phyloP scores from a whole-genome alignment of 2,113 vertebrate genomes.

The Toxotes chatareus region DNA sequence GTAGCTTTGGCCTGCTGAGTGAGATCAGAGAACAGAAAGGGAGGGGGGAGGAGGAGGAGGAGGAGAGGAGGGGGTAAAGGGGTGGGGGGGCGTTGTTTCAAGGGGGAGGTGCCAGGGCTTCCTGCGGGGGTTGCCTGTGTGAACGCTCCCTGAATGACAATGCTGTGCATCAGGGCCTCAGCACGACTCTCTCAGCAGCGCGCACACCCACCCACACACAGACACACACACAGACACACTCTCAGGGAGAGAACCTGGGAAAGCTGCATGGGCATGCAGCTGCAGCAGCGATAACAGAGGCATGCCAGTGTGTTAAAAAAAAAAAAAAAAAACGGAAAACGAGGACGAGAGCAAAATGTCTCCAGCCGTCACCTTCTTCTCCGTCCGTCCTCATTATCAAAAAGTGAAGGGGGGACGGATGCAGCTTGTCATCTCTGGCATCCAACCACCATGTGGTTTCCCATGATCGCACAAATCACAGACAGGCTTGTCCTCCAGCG shows the following conservation, averaged over 20 bases:
- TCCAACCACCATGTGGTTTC: constrained; percentile 30
- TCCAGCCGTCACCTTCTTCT: constrained; percentile 19
- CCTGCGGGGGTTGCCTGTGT: constrained; percentile 81
- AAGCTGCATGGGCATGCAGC: constrained; percentile 57
- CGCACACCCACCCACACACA: constrained; percentile 36
- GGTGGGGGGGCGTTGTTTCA: constrained; percentile 33
- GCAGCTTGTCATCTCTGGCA: constrained; percentile 33
- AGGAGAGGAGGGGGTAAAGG: not conserved
- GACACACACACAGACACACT: constrained; percentile 41
- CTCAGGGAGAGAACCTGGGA: constrained; percentile 26
- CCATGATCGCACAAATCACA: constrained; percentile 48
- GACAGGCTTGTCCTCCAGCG: constrained; percentile 27
- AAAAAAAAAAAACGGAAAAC: not conserved
- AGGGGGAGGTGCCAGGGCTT: constrained; percentile 77
- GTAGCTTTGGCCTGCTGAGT: constrained; percentile 66
- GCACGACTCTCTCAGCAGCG: constrained; percentile 68
- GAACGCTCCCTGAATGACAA: constrained; percentile 82
- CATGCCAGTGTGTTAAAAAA: not conserved
- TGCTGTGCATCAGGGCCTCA: constrained; percentile 73
- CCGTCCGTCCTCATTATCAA: constrained; percentile 24
- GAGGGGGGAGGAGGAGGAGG: constrained; percentile 2
- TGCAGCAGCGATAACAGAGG: not conserved
- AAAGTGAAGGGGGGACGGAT: constrained; percentile 13
- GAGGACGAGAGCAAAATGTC: not conserved
- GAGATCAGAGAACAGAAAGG: constrained; percentile 64